A percentile compares a stretch with the other conserved stretches of the same genome.
Conservation (phyloP, 1,140 invertebrate genomes). For the Caerostris extrusa region DNA sequence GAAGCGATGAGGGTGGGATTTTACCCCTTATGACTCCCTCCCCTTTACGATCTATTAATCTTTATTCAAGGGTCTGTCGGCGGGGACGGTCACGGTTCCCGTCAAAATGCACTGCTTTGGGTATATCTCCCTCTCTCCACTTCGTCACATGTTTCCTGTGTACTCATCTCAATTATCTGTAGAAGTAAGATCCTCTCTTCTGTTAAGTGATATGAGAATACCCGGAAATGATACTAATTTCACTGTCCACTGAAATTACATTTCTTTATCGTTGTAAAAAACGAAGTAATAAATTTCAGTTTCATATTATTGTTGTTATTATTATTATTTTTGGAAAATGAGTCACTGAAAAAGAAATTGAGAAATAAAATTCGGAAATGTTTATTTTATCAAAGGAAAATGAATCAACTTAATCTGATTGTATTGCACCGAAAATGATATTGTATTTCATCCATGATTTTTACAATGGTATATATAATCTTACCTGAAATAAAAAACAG, state of each 20-base stretch:
- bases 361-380: no score
- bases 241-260: not conserved
- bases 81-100: constrained; percentile 51
- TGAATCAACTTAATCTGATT: no score
- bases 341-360: no score
- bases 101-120: constrained; percentile 35
- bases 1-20: constrained; percentile 40
- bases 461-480: no score
- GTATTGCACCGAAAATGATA: no score
- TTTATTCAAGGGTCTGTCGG: constrained; percentile 67
- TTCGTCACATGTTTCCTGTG: constrained; percentile 29
- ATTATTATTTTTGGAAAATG: no score
- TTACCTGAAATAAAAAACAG: no score
- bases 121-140: not conserved
- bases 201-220: not conserved
- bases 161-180: constrained; percentile 29
- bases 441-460: no score
- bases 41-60: constrained; percentile 72
- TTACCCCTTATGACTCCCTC: constrained; percentile 30
- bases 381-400: no score
- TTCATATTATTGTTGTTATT: no score
- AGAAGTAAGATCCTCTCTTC: not conserved
- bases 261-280: no score
- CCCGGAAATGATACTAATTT: not conserved
- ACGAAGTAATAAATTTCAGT: no score